phyloP scores from a whole-genome alignment of 2,797 vertebrate genomes.

The Danio choprae region DNA sequence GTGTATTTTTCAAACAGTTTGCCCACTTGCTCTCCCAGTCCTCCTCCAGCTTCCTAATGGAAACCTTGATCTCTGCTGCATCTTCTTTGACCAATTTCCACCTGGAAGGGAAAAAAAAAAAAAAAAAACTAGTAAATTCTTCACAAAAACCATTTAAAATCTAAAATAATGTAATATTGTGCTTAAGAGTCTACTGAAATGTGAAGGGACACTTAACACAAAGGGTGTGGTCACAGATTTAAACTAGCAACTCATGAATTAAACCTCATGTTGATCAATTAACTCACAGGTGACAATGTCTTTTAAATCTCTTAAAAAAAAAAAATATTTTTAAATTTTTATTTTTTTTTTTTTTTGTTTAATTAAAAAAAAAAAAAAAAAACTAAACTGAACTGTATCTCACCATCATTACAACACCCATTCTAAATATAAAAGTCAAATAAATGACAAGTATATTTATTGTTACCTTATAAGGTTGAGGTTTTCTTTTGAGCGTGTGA shows the following conservation, averaged over 20 bases:
- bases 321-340: too few relatives aligned
- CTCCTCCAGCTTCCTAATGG: conserved; percentile 70
- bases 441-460: neutral
- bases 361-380: too few relatives aligned
- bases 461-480: conserved; percentile 79
- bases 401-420: too few relatives aligned
- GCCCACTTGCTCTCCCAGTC: conserved; percentile 86
- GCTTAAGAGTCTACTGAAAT: too few relatives aligned
- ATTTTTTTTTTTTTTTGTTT: too few relatives aligned
- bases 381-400: too few relatives aligned
- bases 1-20: conserved; percentile 69
- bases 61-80: conserved; percentile 64
- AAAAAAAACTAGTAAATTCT: neutral
- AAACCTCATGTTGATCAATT: neutral
- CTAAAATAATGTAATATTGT: neutral
- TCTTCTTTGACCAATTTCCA: conserved; percentile 73
- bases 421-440: neutral
- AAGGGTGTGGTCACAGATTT: conserved; percentile 26
- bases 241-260: conserved; percentile 26
- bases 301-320: neutral
- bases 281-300: neutral
- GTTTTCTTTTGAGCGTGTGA: conserved; percentile 66
- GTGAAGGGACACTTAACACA: too few relatives aligned
- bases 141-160: neutral
- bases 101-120: conserved; percentile 66